Evolutionary conservation across 2,797 vertebrate genomes (phyloP).

Genomic region (Chromis chromis): DNA sequence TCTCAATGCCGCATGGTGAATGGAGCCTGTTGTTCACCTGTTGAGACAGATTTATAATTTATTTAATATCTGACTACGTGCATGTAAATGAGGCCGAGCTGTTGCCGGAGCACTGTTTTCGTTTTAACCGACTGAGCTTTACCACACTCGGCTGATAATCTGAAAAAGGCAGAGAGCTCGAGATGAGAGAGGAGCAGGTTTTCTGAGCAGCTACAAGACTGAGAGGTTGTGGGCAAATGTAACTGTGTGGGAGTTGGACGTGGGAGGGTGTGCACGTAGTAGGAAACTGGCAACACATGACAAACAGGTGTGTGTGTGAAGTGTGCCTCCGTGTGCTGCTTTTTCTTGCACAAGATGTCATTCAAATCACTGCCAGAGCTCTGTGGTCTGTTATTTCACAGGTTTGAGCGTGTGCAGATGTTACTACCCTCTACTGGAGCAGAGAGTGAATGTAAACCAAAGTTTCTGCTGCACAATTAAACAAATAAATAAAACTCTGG

Average conservation of each 20-base stretch:
- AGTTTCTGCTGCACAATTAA: background rate
- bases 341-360: background rate
- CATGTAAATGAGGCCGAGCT: slow-evolving; percentile 30
- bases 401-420: slow-evolving; percentile 19
- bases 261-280: slow-evolving; percentile 24
- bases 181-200: slow-evolving; percentile 29
- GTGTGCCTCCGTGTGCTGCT: background rate
- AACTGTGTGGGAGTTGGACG: slow-evolving; percentile 47
- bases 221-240: slow-evolving; percentile 53
- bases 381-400: background rate
- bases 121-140: slow-evolving; percentile 27
- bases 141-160: slow-evolving; percentile 24
- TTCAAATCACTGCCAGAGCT: slow-evolving; percentile 3
- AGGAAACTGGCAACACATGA: slow-evolving; percentile 36
- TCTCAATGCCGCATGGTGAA: slow-evolving; percentile 26
- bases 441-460: slow-evolving; percentile 12
- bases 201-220: slow-evolving; percentile 26
- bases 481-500: background rate
- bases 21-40: slow-evolving; percentile 35
- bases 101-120: slow-evolving; percentile 22
- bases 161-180: slow-evolving; percentile 10
- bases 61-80: background rate
- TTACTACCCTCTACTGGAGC: slow-evolving; percentile 58
- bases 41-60: slow-evolving; percentile 31
- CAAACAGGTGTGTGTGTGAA: slow-evolving; percentile 36